Conservation (phyloP, 2,888 invertebrate species). For the Gnatocerus cornutus region DNA sequence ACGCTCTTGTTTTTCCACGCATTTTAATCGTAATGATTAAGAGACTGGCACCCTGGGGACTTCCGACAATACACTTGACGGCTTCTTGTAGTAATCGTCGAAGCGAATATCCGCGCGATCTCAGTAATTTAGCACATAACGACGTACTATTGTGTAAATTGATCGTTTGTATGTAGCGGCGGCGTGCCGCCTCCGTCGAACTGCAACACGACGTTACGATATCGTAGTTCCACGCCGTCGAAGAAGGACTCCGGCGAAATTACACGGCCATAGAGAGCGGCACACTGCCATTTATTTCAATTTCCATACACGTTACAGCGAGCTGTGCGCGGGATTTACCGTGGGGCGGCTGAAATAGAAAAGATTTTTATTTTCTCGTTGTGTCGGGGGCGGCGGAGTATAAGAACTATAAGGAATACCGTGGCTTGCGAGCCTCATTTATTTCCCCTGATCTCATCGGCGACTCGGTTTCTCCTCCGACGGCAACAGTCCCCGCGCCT, state of each 20-base stretch:
- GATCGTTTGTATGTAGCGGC: constrained; percentile 48
- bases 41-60: constrained; percentile 54
- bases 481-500: constrained; percentile 44
- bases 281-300: constrained; percentile 67
- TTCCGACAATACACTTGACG: constrained; percentile 50
- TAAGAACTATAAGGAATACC: constrained; percentile 66
- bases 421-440: constrained; percentile 63
- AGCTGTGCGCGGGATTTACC: constrained; percentile 63
- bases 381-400: constrained; percentile 57
- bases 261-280: constrained; percentile 42
- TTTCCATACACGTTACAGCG: constrained; percentile 64
- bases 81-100: constrained; percentile 55
- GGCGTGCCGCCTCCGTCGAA: constrained; percentile 12
- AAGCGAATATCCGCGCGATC: constrained; percentile 49
- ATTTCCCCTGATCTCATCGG: constrained; percentile 64
- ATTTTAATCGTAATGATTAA: constrained; percentile 61
- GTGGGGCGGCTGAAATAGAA: constrained; percentile 63
- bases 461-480: constrained; percentile 41
- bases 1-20: constrained; percentile 57
- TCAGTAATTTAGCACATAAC: constrained; percentile 42
- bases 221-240: constrained; percentile 29
- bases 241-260: constrained; percentile 36
- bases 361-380: constrained; percentile 67
- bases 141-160: constrained; percentile 43
- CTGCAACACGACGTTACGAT: constrained; percentile 32